These are phyloP conservation scores for Noctua comes DNA, from an alignment of 2,888 invertebrate species.

Conservation along the genomic window DNA sequence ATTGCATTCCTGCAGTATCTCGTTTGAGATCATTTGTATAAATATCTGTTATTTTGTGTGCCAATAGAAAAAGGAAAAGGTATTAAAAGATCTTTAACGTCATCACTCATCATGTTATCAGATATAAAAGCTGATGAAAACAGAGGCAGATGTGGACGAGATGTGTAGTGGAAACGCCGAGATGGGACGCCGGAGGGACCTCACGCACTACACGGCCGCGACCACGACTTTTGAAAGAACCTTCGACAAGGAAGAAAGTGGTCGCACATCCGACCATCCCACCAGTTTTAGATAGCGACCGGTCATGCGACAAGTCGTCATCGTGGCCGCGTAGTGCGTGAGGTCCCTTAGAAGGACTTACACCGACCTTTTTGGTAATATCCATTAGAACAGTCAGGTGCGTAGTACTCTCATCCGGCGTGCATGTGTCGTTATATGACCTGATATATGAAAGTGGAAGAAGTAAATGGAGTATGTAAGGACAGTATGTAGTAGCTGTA, in stretches of 20 bases:
- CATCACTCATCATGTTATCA: background rate
- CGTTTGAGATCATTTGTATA: conserved; percentile 40
- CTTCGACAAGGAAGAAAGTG: background rate
- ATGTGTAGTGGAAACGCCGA: background rate
- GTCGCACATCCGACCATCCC: background rate
- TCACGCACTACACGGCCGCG: background rate
- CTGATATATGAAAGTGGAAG: background rate
- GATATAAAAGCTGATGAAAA: background rate
- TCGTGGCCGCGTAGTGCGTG: background rate
- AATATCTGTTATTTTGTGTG: conserved; percentile 35
- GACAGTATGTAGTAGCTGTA: no score
- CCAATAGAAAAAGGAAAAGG: conserved; percentile 19
- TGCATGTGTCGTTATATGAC: background rate
- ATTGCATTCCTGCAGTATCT: conserved; percentile 50
- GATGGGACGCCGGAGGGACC: background rate
- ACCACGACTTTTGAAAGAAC: background rate
- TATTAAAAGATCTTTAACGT: background rate
- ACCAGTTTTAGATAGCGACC: background rate
- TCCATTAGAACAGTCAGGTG: background rate
- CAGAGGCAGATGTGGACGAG: background rate
- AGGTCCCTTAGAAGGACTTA: background rate
- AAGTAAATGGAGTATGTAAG: background rate
- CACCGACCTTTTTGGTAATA: background rate
- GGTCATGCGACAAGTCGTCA: background rate
- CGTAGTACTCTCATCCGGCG: background rate